Base-by-base conservation (phyloP, 2,797 vertebrate genomes). In the Danio kyathit region DNA sequence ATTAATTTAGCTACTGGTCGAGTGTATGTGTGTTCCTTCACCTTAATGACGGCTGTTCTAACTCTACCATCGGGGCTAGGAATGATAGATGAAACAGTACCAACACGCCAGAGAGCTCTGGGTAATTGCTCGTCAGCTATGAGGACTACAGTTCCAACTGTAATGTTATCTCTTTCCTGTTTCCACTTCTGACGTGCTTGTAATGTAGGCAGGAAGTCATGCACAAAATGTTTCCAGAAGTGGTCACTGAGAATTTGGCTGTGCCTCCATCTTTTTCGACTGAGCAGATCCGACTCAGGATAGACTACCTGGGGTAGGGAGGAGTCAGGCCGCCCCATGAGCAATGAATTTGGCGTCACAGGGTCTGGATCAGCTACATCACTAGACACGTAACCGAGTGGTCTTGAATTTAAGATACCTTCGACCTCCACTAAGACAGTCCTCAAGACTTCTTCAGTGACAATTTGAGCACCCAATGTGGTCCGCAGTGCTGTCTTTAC, bases 271-370 rank as follows among this genome's bases (percentile, higher is more conserved):
- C 74, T 51, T 49, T 59, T 63, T 19, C 5, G 17, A 67, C 29
- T 82, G n/a, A 82, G 64, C 11, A 70, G 64, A 8, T 76, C 14
- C 5, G 54, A 71, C 7, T 82, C 73, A 52, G 43, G 56, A 40
- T 78, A 78, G 6, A 54, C 41, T n/a, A 70, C 65, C 40, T 48
- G 64, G 19, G 56, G 73, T n/a, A 63, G n/a, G 10, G 57, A 69
- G 19, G 73, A 17, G 41, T 76, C 46, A n/a, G n/a, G n/a, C n/a
- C n/a, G n/a, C n/a, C n/a, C n/a, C n/a, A n/a, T n/a, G n/a, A n/a
- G n/a, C n/a, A n/a, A n/a, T n/a, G n/a, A 48, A 43, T 79, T 79
- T 6, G 52, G 65, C 12, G 54, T 71, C 1, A 80, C 57, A 49
- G 77, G 67, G 13, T 71, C 54, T 41, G 38, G 61, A 43, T 63